These are phyloP conservation scores for Kryptolebias ocellatus DNA, from an alignment of 2,797 vertebrate genomes.

Conservation along the genomic window DNA sequence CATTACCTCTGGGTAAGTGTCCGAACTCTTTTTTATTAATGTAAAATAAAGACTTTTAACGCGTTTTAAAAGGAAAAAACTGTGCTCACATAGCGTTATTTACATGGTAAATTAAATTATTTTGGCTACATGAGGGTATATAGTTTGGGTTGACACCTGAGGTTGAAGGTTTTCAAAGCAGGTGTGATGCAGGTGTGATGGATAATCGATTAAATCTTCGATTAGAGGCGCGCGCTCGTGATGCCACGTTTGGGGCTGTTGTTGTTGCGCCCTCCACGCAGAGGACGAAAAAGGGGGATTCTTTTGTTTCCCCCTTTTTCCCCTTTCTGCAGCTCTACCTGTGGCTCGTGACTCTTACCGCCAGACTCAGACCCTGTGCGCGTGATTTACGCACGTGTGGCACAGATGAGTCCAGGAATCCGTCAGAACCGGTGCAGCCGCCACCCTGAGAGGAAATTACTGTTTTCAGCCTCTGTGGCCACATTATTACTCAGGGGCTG, in stretches of 20 bases:
- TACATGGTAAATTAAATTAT: not conserved
- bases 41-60: not conserved
- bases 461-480: not conserved
- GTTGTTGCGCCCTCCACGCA: too few relatives aligned
- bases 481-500: too few relatives aligned
- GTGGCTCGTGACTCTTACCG: not conserved
- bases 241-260: too few relatives aligned
- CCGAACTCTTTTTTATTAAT: not conserved
- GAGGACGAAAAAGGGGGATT: too few relatives aligned
- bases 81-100: too few relatives aligned
- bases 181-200: too few relatives aligned
- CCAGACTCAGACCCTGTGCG: not conserved
- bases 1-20: conserved; percentile 39
- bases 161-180: not conserved
- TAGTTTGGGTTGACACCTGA: not conserved
- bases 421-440: not conserved
- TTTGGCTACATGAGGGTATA: not conserved
- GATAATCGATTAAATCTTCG: too few relatives aligned
- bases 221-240: too few relatives aligned
- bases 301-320: not conserved
- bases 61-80: not conserved
- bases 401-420: not conserved
- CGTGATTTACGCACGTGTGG: conserved; percentile 4
- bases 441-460: not conserved
- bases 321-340: not conserved